Percentiles rank a stretch among this genome's conserved stretches.
These are phyloP conservation scores for Oryctolagus cuniculus DNA, from an alignment of 2,113 vertebrate species.

Conservation along the genomic window DNA sequence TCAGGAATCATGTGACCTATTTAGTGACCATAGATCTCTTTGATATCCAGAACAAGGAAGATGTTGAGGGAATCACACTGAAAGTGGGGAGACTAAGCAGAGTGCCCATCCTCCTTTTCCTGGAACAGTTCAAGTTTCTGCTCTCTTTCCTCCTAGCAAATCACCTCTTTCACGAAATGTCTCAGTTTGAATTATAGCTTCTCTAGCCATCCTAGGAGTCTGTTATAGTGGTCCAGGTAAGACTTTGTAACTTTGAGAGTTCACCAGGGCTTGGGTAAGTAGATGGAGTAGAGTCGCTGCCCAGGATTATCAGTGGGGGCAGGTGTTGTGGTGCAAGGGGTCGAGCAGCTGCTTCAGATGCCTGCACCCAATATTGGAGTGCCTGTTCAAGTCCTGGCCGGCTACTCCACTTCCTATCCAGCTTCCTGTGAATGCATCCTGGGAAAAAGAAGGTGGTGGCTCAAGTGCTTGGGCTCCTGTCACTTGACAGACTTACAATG, in stretches of 20 bases:
- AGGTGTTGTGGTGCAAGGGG: not conserved
- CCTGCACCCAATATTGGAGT: no score
- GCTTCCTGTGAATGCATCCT: no score
- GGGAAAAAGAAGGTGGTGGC: no score
- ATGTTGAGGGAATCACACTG: slow-evolving; percentile 1
- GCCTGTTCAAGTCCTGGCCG: no score
- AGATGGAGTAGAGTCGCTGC: not conserved
- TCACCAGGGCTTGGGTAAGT: not conserved
- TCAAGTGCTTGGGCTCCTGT: no score
- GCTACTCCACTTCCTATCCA: no score
- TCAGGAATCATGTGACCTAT: not conserved
- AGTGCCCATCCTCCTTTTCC: not conserved
- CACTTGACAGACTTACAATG: no score
- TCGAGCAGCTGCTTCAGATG: no score
- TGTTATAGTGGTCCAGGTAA: not conserved
- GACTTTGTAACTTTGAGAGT: not conserved
- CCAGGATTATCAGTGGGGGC: not conserved
- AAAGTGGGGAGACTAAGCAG: not conserved
- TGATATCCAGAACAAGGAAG: not conserved
- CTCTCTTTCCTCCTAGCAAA: not conserved
- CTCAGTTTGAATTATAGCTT: slow-evolving; percentile 1
- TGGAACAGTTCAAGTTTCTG: not conserved
- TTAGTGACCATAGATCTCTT: not conserved
- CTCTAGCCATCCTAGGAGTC: not conserved
- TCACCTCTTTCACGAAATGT: not conserved